Percentiles rank a stretch among this genome's conserved stretches.
Conservation (phyloP, 2,113 vertebrate genomes). For the Phalacrocorax pelagicus region DNA sequence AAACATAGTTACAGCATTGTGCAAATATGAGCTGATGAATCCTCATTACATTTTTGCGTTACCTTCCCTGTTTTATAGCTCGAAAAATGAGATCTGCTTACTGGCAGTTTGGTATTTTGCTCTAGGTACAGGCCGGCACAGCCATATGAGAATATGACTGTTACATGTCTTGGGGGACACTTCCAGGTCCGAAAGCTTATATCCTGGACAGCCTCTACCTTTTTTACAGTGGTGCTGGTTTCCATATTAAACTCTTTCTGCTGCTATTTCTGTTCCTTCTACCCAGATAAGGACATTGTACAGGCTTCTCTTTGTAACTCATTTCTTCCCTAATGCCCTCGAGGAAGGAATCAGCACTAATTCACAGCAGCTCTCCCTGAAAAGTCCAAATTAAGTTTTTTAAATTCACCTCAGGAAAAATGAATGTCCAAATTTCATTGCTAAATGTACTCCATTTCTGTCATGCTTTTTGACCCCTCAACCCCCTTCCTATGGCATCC, state of each 20-base stretch:
- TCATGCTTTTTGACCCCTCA: background rate
- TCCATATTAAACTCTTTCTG: background rate
- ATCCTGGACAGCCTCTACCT: background rate
- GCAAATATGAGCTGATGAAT: background rate
- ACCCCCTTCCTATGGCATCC: background rate
- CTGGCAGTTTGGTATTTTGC: background rate
- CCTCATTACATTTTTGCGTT: background rate
- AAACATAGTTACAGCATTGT: background rate
- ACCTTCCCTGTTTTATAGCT: background rate
- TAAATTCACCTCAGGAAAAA: background rate
- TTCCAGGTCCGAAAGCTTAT: background rate
- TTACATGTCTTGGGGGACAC: fast-evolving
- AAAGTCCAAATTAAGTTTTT: background rate
- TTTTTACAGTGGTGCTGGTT: background rate
- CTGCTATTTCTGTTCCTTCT: background rate
- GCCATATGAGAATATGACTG: background rate
- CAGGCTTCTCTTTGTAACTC: background rate
- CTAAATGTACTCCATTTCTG: background rate
- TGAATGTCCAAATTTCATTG: background rate
- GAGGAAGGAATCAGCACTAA: background rate
- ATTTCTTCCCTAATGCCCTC: background rate
- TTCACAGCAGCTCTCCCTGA: background rate
- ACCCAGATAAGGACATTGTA: background rate
- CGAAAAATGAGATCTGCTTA: background rate
- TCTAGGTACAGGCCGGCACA: background rate